Evolutionary conservation across 2,113 vertebrate genomes (phyloP), one percentile per base, ranked within the genome.

Genomic region (Phoxinus phoxinus): DNA sequence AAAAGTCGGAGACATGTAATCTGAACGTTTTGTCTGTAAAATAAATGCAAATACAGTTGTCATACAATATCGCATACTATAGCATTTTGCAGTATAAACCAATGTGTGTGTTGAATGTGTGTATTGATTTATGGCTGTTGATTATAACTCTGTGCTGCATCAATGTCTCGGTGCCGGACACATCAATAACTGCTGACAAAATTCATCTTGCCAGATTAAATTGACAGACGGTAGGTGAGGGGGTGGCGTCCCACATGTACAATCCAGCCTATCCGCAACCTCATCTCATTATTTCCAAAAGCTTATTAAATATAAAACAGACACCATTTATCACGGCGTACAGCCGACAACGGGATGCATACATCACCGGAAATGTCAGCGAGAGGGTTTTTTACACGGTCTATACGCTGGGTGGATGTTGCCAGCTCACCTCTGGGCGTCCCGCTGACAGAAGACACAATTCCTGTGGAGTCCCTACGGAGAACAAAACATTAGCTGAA

Each of bases 241-340:
- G n/a, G n/a, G n/a, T 6, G 12, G 37, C n/a, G 17, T 27, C 78
- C 13, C 78, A 46, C 15, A 2, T 19, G 3, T 35, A 69, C 25
- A 51, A 51, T 30, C 59, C 78, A 65, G 78, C 59, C 78, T 51
- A 48, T 69, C 79, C 27, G 10, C 19, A 61, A 81, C 61, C 79
- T 69, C 44, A 69, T 81, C 79, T 81, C 41, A 81, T 81, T 81
- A 81, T 69, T 81, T 46, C 61, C 79, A 48, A 81, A 81, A 48
- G 61, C 61, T 81, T 81, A 81, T 81, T 65, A 81, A 81, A 81
- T 32, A 81, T 81, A 67, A 81, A 81, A 69, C 79, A 69, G 59
- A 35, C 61, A 51, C n/a, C 61, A 81, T 81, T 81, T 67, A 81
- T 81, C 79, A 81, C 27, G 9, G 8, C 6, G 3, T 3, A 61